Base-by-base conservation (phyloP, 2,113 vertebrate species). In the Nerophis lumbriciformis region DNA sequence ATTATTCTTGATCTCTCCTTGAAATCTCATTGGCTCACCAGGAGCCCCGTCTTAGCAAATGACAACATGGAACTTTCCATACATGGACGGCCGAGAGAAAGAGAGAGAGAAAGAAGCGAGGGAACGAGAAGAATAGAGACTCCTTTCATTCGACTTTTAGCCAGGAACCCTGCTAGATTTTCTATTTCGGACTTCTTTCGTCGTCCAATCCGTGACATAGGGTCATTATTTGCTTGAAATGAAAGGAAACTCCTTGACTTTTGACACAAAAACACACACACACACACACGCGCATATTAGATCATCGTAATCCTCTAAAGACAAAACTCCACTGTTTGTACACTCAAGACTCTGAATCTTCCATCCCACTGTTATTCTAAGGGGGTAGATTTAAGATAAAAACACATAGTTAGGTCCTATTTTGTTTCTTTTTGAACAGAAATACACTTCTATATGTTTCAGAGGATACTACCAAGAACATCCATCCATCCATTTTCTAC, bases 41-140 rank as follows among this genome's bases (percentile, higher is more conserved):
- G 66, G 66, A 65, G 63, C 79, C 78, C 72, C 56, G 63, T 81
- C 75, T 81, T 48, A 80, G 84, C 80, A 80, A 87, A 88, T 87
- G 81, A 88, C 87, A 86, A 66, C 81, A 88, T 87, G 87, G 85
- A 88, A 88, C 80, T 87, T 88, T 88, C 87, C 85, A 80, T 84
- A 85, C 75, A 81, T 81, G 75, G 81, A 81, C 73, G 65, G 78
- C 75, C 80, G 73, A 81, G 72, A 78, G 79, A 71, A 68, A 74
- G 76, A 38, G 15, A 5, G 35, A 48, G 28, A 36, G 47, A 61
- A 61, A 19, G 51, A 76, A 83, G 77, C 16, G 67, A 76, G 68
- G 64, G 80, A 82, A 65, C 55, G 56, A 75, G 80, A 11, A 83
- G 79, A 85, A 88, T 87, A 88, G 77, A 82, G 85, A 79, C 57